Evolutionary conservation across 2,797 vertebrate species (phyloP).

Genomic region (Pelodytes ibericus): DNA sequence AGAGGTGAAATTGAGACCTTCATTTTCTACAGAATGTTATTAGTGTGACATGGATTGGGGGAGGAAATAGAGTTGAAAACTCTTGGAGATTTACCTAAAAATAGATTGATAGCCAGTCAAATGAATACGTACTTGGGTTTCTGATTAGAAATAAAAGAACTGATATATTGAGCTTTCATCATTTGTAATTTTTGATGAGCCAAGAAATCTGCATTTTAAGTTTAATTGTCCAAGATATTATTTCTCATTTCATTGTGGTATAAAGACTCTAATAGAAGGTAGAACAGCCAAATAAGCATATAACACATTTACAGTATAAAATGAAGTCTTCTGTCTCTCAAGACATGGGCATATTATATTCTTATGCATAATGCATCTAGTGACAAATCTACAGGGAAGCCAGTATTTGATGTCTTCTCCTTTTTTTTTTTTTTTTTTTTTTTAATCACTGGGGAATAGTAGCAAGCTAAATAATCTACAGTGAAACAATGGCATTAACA

Average conservation of each 20-base stretch:
- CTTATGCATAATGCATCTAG: constrained; percentile 35
- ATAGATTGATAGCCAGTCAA: constrained; percentile 48
- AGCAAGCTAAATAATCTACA: background rate
- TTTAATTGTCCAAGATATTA: constrained; percentile 58
- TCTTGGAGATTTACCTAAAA: constrained; percentile 59
- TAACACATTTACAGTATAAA: constrained; percentile 54
- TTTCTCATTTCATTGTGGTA: constrained; percentile 53
- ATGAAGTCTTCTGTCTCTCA: constrained; percentile 46
- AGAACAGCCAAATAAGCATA: constrained; percentile 58
- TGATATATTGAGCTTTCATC: constrained; percentile 52
- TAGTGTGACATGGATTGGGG: constrained; percentile 61
- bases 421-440: constrained; percentile 10
- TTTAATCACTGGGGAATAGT: constrained; percentile 22
- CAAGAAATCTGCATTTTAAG: constrained; percentile 57
- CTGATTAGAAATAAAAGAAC: constrained; percentile 53
- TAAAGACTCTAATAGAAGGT: constrained; percentile 53
- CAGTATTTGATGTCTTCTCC: constrained; percentile 2
- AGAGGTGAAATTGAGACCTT: constrained; percentile 66
- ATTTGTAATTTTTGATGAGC: constrained; percentile 57
- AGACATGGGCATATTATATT: constrained; percentile 47
- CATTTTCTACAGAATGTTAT: constrained; percentile 63
- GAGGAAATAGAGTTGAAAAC: constrained; percentile 59
- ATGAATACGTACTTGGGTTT: constrained; percentile 38
- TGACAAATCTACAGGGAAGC: constrained; percentile 10
- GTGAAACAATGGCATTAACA: constrained; percentile 3